Conservation (phyloP, 2,888 invertebrate species). For the Choristoneura rosaceana region DNA sequence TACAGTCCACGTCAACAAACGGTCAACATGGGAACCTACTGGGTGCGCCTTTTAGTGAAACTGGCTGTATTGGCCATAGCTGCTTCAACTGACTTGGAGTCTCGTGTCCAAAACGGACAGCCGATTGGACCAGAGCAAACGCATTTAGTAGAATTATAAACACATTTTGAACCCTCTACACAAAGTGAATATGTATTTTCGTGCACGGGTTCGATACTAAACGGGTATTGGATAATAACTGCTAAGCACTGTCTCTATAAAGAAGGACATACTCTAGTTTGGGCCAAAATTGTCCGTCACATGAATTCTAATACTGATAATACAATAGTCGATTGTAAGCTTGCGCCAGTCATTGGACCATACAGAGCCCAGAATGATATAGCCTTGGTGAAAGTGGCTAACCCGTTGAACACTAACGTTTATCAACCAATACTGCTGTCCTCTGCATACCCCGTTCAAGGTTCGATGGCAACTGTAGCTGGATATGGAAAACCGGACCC, state of each 20-base stretch:
- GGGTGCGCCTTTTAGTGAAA: background rate
- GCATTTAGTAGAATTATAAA: background rate
- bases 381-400: background rate
- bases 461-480: background rate
- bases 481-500: background rate
- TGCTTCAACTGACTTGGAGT: background rate
- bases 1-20: background rate
- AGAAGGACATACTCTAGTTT: background rate
- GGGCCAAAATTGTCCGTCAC: background rate
- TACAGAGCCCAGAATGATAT: background rate
- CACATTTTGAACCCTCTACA: background rate
- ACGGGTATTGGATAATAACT: background rate
- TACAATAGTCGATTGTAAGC: background rate
- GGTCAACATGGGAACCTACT: background rate
- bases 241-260: background rate
- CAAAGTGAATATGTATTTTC: background rate
- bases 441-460: background rate
- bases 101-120: background rate
- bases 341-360: background rate
- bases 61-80: background rate
- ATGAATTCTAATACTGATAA: background rate
- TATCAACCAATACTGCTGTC: background rate
- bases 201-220: background rate
- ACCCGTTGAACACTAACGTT: background rate
- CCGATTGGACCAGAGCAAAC: slow-evolving; percentile 2